Percentiles rank a stretch among this genome's conserved stretches.
Conservation (phyloP, 2,113 vertebrate genomes). For the Campylomormyrus tamandua region DNA sequence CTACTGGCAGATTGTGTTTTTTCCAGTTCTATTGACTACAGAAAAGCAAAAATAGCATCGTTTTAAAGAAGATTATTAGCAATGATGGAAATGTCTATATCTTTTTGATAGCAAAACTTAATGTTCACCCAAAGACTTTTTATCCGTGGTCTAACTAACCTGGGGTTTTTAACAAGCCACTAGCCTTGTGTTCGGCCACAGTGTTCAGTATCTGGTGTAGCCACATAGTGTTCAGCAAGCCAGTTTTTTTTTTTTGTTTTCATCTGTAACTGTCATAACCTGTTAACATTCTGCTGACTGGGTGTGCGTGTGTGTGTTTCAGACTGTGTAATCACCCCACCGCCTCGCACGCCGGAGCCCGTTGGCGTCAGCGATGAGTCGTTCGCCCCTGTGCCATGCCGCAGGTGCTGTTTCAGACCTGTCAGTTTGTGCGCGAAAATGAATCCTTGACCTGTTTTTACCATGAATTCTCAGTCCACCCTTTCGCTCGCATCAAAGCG, state of each 20-base stretch:
- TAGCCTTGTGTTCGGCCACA: not conserved
- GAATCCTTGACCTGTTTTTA: not conserved
- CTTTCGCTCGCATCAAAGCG: not conserved
- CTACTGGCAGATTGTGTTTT: not conserved
- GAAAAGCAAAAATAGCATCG: not conserved
- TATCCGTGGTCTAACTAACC: not conserved
- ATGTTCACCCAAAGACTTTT: not conserved
- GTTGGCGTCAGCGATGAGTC: not conserved
- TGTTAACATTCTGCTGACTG: not conserved
- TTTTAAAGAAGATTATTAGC: not conserved
- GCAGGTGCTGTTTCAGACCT: conserved; percentile 41
- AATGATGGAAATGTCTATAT: not conserved
- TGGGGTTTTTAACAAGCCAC: not conserved
- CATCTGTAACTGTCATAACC: not conserved
- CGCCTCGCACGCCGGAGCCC: conserved; percentile 7
- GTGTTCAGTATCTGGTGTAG: not conserved
- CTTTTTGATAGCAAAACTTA: not conserved
- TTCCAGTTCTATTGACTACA: not conserved
- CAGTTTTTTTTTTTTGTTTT: not conserved
- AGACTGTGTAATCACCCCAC: conserved; percentile 50
- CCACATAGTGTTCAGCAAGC: not conserved
- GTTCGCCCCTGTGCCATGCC: conserved; percentile 35
- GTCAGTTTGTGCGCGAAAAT: not conserved
- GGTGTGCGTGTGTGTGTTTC: not conserved
- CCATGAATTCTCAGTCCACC: not conserved